phyloP scores from a whole-genome alignment of 2,888 invertebrate genomes.

The Cerceris rybyensis region DNA sequence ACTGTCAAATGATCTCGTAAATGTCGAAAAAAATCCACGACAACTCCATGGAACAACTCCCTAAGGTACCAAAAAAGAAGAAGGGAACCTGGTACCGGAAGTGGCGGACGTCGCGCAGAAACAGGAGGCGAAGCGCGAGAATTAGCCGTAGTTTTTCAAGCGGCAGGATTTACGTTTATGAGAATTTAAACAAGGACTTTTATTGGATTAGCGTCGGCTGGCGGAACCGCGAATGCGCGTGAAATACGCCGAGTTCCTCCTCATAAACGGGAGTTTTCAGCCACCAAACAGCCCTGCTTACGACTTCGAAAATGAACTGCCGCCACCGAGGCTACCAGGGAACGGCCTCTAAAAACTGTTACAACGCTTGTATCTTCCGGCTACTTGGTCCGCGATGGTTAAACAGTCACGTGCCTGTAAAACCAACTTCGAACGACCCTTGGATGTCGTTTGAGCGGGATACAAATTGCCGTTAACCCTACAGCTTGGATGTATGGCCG shows the following conservation, averaged over 20 bases:
- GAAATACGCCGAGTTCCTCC: conserved; percentile 30
- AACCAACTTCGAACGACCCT: not conserved
- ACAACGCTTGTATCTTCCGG: conserved; percentile 10
- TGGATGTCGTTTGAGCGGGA: not conserved
- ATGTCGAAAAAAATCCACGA: too few species aligned
- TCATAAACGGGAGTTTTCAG: conserved; percentile 34
- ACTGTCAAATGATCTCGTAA: too few species aligned
- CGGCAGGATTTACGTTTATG: conserved; percentile 52
- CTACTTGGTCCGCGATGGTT: not conserved
- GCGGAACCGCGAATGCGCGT: conserved; percentile 17
- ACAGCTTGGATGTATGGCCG: too few species aligned
- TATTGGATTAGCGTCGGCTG: conserved; percentile 33
- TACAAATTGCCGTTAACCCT: not conserved
- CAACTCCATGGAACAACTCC: too few species aligned
- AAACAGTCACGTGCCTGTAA: conserved; percentile 19
- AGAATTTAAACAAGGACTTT: conserved; percentile 52
- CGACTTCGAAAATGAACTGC: conserved; percentile 51
- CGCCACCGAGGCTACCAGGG: conserved; percentile 15
- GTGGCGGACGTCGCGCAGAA: not conserved
- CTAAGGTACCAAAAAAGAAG: too few species aligned
- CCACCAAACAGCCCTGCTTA: conserved; percentile 47
- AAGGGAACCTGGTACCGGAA: too few species aligned
- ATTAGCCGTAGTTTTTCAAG: conserved; percentile 3
- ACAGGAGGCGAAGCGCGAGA: not conserved
- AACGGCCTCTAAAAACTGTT: conserved; percentile 29